Conservation (phyloP, 2,888 invertebrate species). For the Listrodromus nycthemerus region DNA sequence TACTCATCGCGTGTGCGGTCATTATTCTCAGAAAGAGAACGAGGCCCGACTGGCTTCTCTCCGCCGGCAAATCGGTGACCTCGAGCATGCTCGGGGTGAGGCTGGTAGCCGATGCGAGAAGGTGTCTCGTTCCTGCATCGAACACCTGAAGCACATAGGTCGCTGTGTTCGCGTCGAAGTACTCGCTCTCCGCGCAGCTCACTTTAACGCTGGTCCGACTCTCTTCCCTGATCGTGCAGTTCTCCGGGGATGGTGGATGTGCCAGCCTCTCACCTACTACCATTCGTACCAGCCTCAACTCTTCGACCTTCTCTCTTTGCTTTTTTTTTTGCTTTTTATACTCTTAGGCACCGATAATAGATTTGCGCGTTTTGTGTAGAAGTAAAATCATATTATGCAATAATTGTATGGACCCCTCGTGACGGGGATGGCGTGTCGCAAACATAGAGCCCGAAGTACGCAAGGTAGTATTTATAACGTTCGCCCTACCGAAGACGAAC, state of each 20-base stretch:
- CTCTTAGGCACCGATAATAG: constrained; percentile 26
- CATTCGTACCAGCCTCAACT: constrained; percentile 73
- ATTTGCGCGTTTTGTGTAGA: constrained; percentile 30
- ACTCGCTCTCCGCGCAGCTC: constrained; percentile 84
- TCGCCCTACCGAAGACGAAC: background rate
- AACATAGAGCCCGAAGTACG: constrained; percentile 24
- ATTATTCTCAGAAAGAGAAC: constrained; percentile 85
- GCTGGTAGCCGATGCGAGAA: constrained; percentile 85
- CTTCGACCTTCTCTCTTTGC: constrained; percentile 49
- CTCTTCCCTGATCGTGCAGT: constrained; percentile 85
- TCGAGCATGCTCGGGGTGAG: constrained; percentile 84
- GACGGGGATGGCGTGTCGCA: constrained; percentile 11
- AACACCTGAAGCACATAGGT: constrained; percentile 86
- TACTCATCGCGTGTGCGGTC: constrained; percentile 85
- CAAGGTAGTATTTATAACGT: background rate
- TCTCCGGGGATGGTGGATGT: constrained; percentile 85
- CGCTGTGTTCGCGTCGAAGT: constrained; percentile 80
- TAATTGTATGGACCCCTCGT: background rate
- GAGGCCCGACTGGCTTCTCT: constrained; percentile 82
- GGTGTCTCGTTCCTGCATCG: constrained; percentile 85
- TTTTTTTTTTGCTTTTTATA: constrained; percentile 23
- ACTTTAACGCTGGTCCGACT: constrained; percentile 84
- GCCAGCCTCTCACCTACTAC: constrained; percentile 80
- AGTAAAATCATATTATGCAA: constrained; percentile 25
- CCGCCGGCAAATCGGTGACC: constrained; percentile 84